These are phyloP conservation scores for Blera fallax DNA, from an alignment of 2,888 invertebrate species.

Conservation along the genomic window DNA sequence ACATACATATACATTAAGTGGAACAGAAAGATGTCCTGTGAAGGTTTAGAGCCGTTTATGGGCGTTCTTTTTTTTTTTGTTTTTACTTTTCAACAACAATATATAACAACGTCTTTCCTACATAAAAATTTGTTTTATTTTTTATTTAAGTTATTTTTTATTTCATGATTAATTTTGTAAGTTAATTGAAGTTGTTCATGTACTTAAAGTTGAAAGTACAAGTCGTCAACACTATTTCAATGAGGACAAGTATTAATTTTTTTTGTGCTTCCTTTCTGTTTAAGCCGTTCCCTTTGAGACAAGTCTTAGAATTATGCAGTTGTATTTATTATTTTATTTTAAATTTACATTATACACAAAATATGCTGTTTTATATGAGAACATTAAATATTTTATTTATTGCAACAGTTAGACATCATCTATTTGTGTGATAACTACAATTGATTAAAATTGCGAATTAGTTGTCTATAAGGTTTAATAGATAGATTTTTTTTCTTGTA, in stretches of 20 bases:
- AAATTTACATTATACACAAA: constrained; percentile 30
- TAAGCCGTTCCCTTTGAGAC: not conserved
- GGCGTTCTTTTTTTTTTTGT: not conserved
- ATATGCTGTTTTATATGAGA: constrained; percentile 10
- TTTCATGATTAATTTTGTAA: not conserved
- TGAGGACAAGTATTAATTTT: too few relatives aligned
- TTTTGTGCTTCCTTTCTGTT: not conserved
- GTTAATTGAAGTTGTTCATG: not conserved
- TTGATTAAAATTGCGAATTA: constrained; percentile 32
- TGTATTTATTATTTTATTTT: not conserved
- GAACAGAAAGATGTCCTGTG: not conserved
- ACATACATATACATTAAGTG: constrained; percentile 10
- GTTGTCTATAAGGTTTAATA: constrained; percentile 18
- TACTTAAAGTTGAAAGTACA: not conserved
- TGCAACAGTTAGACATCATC: constrained; percentile 59
- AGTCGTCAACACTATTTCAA: not conserved
- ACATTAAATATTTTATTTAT: constrained; percentile 43
- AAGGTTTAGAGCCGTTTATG: not conserved
- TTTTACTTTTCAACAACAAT: constrained; percentile 6
- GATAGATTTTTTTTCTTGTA: constrained; percentile 5
- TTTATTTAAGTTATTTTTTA: not conserved
- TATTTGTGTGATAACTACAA: constrained; percentile 46
- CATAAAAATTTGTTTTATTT: constrained; percentile 15
- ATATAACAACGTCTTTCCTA: constrained; percentile 17
- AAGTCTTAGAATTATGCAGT: not conserved